A percentile compares a stretch with the other conserved stretches of the same genome.
Conservation (phyloP, 2,113 vertebrate species). For the Trinectes maculatus region DNA sequence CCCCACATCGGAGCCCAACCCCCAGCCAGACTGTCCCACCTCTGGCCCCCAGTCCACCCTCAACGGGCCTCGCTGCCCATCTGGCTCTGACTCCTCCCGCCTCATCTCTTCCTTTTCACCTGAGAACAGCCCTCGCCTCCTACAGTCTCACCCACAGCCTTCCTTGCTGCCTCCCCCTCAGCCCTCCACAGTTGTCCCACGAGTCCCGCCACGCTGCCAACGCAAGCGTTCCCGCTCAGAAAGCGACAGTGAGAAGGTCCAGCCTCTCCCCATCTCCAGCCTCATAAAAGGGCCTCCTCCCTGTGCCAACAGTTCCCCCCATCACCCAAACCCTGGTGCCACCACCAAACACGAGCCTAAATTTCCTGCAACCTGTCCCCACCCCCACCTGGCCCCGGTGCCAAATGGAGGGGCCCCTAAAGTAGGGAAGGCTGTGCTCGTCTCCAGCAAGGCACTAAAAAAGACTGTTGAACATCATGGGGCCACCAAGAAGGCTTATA, state of each 20-base stretch:
- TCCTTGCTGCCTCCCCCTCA: slow-evolving; percentile 82
- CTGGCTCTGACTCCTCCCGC: slow-evolving; percentile 74
- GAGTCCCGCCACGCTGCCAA: slow-evolving; percentile 86
- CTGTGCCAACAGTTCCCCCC: slow-evolving; percentile 83
- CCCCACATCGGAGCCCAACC: slow-evolving; percentile 26
- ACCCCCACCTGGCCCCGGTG: slow-evolving; percentile 89
- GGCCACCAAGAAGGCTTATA: slow-evolving; percentile 93
- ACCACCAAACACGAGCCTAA: slow-evolving; percentile 89
- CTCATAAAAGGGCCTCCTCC: slow-evolving; percentile 88
- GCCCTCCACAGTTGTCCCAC: slow-evolving; percentile 86
- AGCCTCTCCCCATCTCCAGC: slow-evolving; percentile 94
- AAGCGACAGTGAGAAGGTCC: slow-evolving; percentile 97
- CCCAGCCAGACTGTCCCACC: slow-evolving; percentile 82
- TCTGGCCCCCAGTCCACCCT: slow-evolving; percentile 82
- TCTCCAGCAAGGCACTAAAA: slow-evolving; percentile 91
- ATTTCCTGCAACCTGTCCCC: slow-evolving; percentile 74
- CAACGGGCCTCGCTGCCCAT: slow-evolving; percentile 83
- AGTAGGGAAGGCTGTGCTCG: slow-evolving; percentile 91
- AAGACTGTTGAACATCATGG: slow-evolving; percentile 93
- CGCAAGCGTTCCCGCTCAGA: slow-evolving; percentile 96
- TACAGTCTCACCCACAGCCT: slow-evolving; percentile 61
- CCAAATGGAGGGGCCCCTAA: slow-evolving; percentile 94
- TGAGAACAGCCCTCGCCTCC: slow-evolving; percentile 83
- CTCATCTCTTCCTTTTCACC: slow-evolving; percentile 86
- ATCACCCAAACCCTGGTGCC: slow-evolving; percentile 83